Evolutionary conservation across 1,140 invertebrate genomes (phyloP), one percentile per base, ranked within the genome.

Genomic region (Condylostylus longicornis): DNA sequence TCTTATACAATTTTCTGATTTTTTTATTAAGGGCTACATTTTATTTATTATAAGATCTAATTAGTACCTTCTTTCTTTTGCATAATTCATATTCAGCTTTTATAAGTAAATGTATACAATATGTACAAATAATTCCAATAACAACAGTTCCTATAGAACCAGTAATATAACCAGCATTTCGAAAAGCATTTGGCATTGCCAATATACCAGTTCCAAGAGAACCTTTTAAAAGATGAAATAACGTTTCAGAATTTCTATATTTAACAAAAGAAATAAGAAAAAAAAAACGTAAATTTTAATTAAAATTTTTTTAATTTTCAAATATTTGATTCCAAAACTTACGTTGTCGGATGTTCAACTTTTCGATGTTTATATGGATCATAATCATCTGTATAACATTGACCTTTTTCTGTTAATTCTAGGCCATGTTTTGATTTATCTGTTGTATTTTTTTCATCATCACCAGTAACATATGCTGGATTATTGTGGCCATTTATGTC

Each of bases 161-260:
- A 25, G 75, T 54, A 0, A 70, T 40, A 38, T 84, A 72, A 22
- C 87, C 87, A 12, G 85, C 67, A 53, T 89, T 76, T 32, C 65
- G 66, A 42, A 90, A 79, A 1, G 87, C 86, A 49, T 77, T 72
- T 3, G 87, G 83, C 81, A 93, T 89, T 13, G 87, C 86, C 32
- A 93, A 54, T 30, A 93, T 83, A 5, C 88, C 87, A 0, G 87
- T 90, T 5, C 88, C 88, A 36, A 91, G 70, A 51, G 86, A 88
- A 17, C 81, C 82, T 51, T 88, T 88, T 14, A 87, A 54, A 42
- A 88, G 58, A 54, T 88, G 83, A 43, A 86, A 74, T 43, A 87
- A 64, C 0, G 83, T 87, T 40, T 85, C 81, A 18, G 63, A 61
- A 61, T 82, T 83, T 34, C 82, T 85, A 49, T 10, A 62, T 12